Evolutionary conservation across 2,797 vertebrate species (phyloP).

Genomic region (Squalus acanthias): DNA sequence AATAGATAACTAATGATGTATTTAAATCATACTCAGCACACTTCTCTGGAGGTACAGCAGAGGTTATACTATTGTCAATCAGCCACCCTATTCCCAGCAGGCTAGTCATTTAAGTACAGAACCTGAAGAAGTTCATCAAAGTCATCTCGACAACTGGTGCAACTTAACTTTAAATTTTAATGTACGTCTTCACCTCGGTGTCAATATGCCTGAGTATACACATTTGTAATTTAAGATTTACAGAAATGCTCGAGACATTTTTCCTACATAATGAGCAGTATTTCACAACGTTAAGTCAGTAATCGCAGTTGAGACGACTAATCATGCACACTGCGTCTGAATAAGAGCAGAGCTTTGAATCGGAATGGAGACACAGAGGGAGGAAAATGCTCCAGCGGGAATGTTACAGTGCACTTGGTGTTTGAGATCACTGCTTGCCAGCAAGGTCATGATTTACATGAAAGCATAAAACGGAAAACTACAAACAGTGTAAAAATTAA

Average conservation of each 20-base stretch:
- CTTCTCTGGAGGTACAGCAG: neutral
- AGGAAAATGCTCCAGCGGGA: neutral
- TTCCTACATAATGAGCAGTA: conserved; percentile 56
- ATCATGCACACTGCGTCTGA: conserved; percentile 44
- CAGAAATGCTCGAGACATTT: conserved; percentile 50
- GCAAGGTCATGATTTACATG: conserved; percentile 22
- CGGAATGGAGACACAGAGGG: neutral
- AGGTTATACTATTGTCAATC: conserved; percentile 20
- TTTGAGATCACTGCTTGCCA: neutral
- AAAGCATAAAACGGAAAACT: neutral
- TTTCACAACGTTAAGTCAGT: conserved; percentile 53
- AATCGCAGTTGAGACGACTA: conserved; percentile 60
- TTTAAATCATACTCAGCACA: neutral
- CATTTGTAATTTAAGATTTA: conserved; percentile 46
- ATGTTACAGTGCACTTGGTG: neutral
- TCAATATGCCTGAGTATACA: conserved; percentile 50
- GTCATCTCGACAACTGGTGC: conserved; percentile 39
- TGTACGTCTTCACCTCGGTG: conserved; percentile 50
- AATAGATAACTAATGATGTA: neutral
- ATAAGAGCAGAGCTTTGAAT: neutral
- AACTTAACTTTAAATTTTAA: conserved; percentile 47
- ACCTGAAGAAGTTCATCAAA: conserved; percentile 45
- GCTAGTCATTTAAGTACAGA: neutral
- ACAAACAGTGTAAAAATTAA: neutral
- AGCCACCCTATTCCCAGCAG: neutral